These are phyloP conservation scores for Euphydryas editha DNA, from an alignment of 2,888 invertebrate species.

Conservation along the genomic window DNA sequence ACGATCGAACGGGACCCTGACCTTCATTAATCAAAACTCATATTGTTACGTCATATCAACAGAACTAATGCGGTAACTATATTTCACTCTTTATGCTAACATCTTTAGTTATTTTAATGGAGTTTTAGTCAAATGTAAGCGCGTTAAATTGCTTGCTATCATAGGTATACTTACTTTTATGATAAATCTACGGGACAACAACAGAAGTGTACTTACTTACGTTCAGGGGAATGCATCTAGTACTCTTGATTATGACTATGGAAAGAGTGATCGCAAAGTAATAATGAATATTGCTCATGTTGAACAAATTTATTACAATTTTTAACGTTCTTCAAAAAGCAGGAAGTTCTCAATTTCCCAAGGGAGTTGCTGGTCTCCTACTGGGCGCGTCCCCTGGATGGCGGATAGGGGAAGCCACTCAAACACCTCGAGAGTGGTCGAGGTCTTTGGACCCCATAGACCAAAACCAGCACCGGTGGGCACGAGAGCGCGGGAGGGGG, in stretches of 20 bases:
- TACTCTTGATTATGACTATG: neutral
- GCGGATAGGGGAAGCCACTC: no score
- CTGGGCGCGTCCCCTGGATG: no score
- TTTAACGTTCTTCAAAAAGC: no score
- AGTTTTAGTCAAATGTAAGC: neutral
- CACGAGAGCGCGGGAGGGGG: no score
- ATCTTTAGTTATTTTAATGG: neutral
- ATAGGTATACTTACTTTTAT: neutral
- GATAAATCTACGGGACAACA: neutral
- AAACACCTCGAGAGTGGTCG: no score
- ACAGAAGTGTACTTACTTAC: neutral
- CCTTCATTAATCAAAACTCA: constrained; percentile 25
- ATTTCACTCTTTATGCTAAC: constrained; percentile 21
- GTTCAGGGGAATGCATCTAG: neutral
- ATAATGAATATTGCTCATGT: neutral
- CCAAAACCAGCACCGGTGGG: no score
- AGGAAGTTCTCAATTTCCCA: no score
- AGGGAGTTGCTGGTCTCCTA: no score
- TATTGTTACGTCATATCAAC: constrained; percentile 30
- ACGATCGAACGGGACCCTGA: constrained; percentile 28
- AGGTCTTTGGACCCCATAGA: no score
- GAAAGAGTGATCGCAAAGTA: neutral
- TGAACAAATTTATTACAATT: no score
- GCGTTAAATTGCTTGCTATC: neutral
- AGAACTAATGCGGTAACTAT: constrained; percentile 25